Conservation (phyloP, 2,888 invertebrate genomes). For the Caradrina kadenii region DNA sequence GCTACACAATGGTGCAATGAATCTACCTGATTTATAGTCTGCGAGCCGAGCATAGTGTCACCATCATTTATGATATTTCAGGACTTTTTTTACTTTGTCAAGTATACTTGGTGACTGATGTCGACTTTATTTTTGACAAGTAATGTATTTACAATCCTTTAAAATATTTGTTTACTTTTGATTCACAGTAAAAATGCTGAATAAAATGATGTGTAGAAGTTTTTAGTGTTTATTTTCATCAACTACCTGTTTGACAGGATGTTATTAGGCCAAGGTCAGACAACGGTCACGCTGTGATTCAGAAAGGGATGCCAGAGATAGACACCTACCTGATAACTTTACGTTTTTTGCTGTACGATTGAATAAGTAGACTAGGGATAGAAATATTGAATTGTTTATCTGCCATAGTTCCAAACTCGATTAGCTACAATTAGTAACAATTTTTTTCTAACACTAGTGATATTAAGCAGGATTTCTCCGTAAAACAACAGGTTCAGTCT, state of each 20-base stretch:
- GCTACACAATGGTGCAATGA: constrained; percentile 76
- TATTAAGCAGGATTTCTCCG: constrained; percentile 10
- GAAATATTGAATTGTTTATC: not conserved
- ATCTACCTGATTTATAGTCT: constrained; percentile 72
- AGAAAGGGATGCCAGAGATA: constrained; percentile 26
- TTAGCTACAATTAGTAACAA: not conserved
- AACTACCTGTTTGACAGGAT: constrained; percentile 26
- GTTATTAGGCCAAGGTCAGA: constrained; percentile 46
- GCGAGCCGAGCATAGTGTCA: constrained; percentile 52
- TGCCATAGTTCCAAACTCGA: not conserved
- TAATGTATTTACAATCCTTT: not conserved
- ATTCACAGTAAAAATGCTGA: not conserved
- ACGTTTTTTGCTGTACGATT: not conserved
- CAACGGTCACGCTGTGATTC: constrained; percentile 22
- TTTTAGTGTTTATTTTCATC: constrained; percentile 25
- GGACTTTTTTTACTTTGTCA: constrained; percentile 30
- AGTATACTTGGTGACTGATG: constrained; percentile 5
- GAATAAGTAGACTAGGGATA: not conserved
- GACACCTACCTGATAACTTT: not conserved
- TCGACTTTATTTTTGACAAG: not conserved
- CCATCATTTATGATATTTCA: constrained; percentile 46
- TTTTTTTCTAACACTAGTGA: not conserved
- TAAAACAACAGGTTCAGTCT: constrained; percentile 29
- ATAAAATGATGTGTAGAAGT: not conserved
- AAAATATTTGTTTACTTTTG: not conserved